Conservation (phyloP, 2,113 vertebrate genomes). For the Vidua chalybeata region DNA sequence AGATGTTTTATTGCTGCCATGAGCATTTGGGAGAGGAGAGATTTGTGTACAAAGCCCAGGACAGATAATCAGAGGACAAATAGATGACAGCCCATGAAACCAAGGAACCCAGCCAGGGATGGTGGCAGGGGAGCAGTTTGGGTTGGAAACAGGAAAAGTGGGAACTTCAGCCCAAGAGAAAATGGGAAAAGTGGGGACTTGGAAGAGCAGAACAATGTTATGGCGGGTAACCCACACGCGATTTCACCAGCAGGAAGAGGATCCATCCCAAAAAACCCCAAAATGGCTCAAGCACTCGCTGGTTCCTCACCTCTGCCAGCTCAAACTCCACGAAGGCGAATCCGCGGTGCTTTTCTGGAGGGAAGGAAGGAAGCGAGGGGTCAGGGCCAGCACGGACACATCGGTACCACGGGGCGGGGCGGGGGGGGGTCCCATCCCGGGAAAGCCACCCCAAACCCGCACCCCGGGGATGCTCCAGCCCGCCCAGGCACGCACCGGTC, state of each 20-base stretch:
- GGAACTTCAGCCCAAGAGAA: not conserved
- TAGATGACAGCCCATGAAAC: rapidly evolving
- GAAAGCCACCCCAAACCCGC: too few species aligned
- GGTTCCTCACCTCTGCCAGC: constrained; percentile 85
- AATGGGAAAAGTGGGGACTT: not conserved
- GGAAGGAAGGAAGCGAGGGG: not conserved
- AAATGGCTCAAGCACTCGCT: rapidly evolving
- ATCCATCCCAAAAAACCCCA: not conserved
- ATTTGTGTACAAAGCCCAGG: rapidly evolving
- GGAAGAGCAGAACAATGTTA: not conserved
- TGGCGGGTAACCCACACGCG: rapidly evolving
- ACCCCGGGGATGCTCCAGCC: not conserved
- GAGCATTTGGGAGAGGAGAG: not conserved
- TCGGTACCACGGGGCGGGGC: rapidly evolving
- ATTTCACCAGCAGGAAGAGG: not conserved
- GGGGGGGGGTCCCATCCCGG: not conserved
- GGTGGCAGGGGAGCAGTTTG: rapidly evolving
- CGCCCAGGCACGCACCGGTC: constrained; percentile 77
- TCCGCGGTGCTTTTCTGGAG: constrained; percentile 93
- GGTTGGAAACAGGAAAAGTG: not conserved
- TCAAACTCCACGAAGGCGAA: constrained; percentile 97
- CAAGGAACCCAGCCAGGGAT: not conserved
- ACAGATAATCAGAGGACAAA: rapidly evolving
- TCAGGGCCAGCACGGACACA: not conserved
- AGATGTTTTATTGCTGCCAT: rapidly evolving